These are phyloP conservation scores for Palythoa caribaeorum DNA, from an alignment of 92 coral and sea anemone species.

Conservation along the genomic window DNA sequence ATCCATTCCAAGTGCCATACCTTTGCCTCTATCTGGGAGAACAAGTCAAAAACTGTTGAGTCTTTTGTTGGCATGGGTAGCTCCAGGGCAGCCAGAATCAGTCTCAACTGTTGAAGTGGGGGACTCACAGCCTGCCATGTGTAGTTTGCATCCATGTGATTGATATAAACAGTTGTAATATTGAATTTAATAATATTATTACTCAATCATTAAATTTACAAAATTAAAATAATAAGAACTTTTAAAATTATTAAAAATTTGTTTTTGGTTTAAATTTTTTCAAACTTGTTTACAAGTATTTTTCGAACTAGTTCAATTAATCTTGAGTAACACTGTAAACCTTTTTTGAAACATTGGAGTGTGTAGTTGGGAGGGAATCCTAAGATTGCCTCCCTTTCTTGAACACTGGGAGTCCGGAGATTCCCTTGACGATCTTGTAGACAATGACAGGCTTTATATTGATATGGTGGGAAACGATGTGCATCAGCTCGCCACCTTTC, in stretches of 20 bases:
- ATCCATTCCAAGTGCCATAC: conserved; percentile 28
- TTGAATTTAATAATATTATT: too few species aligned
- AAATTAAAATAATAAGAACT: too few species aligned
- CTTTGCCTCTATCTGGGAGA: conserved; percentile 91
- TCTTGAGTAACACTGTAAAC: too few species aligned
- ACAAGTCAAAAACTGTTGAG: conserved; percentile 78
- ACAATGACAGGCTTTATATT: neutral
- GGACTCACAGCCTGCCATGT: conserved; percentile 81
- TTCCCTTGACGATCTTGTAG: neutral
- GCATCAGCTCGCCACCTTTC: neutral
- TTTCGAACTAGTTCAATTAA: too few species aligned
- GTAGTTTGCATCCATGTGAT: neutral
- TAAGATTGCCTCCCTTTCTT: neutral
- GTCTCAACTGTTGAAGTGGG: conserved; percentile 75
- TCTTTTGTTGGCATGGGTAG: conserved; percentile 85
- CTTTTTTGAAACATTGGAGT: neutral
- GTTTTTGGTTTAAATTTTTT: too few species aligned
- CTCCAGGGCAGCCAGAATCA: conserved; percentile 79
- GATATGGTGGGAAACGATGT: neutral
- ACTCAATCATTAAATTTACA: too few species aligned
- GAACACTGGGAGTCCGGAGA: neutral
- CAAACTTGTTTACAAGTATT: too few species aligned
- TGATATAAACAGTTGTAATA: too few species aligned
- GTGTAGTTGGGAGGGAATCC: neutral
- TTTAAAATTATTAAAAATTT: too few species aligned